phyloP scores from a whole-genome alignment of 1,140 invertebrate genomes.

The Habropoda laboriosa region DNA sequence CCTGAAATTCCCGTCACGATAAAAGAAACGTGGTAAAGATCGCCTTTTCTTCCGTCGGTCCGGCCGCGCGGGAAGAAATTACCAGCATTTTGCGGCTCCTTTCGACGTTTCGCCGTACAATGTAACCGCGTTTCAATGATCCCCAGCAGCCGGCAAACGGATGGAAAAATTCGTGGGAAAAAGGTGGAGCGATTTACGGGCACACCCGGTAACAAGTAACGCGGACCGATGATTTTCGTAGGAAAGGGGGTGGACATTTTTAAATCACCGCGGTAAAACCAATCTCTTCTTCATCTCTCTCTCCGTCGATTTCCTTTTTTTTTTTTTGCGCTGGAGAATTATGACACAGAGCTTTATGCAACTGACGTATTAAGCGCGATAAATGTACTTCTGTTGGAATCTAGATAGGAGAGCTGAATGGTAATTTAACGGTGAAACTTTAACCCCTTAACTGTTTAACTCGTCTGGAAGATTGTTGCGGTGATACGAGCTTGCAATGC shows the following conservation, averaged over 20 bases:
- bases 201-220: not conserved
- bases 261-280: not conserved
- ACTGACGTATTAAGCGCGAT: no score
- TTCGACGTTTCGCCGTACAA: slow-evolving; percentile 1
- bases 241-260: not conserved
- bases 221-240: not conserved
- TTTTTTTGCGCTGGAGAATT: not conserved
- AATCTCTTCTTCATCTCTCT: no score
- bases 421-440: no score
- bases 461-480: no score
- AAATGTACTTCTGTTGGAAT: no score
- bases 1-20: slow-evolving; percentile 16
- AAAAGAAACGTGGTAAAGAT: slow-evolving; percentile 24
- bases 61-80: slow-evolving; percentile 3
- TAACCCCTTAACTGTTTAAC: no score
- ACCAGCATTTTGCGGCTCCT: slow-evolving; percentile 2
- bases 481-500: no score
- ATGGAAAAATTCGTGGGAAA: not conserved
- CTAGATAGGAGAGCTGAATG: no score
- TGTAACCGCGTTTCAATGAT: slow-evolving; percentile 17
- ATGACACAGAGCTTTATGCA: not conserved
- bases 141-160: not conserved
- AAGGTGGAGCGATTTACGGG: not conserved
- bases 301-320: no score
- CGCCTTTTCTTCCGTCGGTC: not conserved